These are phyloP conservation scores for Hoplostethus atlanticus DNA, from an alignment of 2,797 vertebrate genomes.

Conservation along the genomic window DNA sequence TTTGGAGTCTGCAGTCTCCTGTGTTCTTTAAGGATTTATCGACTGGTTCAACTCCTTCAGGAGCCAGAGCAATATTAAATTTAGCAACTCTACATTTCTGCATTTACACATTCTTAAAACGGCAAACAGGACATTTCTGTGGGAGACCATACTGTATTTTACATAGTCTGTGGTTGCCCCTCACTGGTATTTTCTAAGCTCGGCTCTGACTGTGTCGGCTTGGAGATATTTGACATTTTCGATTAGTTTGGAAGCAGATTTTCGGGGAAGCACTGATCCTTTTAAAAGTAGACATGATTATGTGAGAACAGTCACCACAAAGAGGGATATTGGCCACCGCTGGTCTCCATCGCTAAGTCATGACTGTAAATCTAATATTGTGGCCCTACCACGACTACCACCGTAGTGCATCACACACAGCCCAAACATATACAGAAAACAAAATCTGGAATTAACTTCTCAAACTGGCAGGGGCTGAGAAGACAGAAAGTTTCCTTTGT, in stretches of 20 bases:
- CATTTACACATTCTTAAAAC: slow-evolving; percentile 83
- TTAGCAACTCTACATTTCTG: slow-evolving; percentile 80
- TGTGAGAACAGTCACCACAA: slow-evolving; percentile 74
- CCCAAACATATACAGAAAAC: slow-evolving; percentile 35
- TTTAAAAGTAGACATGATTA: slow-evolving; percentile 68
- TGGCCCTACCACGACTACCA: slow-evolving; percentile 48
- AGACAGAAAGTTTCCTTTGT: slow-evolving; percentile 19
- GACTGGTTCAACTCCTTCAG: slow-evolving; percentile 65
- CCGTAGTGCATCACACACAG: slow-evolving; percentile 43
- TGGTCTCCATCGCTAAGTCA: slow-evolving; percentile 53
- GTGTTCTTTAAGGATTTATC: slow-evolving; percentile 73
- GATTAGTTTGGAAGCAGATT: slow-evolving; percentile 75
- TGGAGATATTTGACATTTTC: slow-evolving; percentile 71
- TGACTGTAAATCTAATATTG: slow-evolving; percentile 64
- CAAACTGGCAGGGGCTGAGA: slow-evolving; percentile 33
- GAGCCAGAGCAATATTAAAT: slow-evolving; percentile 78
- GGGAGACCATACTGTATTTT: slow-evolving; percentile 82
- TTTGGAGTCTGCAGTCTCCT: slow-evolving; percentile 72
- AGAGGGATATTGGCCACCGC: slow-evolving; percentile 54
- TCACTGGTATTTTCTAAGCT: slow-evolving; percentile 73
- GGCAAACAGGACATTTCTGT: slow-evolving; percentile 81
- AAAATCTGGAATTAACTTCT: slow-evolving; percentile 27
- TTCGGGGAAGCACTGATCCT: slow-evolving; percentile 62
- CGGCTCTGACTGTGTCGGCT: slow-evolving; percentile 60
- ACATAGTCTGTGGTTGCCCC: slow-evolving; percentile 78